Evolutionary conservation across 2,113 vertebrate species (phyloP).

Genomic region (Hippocampus comes): DNA sequence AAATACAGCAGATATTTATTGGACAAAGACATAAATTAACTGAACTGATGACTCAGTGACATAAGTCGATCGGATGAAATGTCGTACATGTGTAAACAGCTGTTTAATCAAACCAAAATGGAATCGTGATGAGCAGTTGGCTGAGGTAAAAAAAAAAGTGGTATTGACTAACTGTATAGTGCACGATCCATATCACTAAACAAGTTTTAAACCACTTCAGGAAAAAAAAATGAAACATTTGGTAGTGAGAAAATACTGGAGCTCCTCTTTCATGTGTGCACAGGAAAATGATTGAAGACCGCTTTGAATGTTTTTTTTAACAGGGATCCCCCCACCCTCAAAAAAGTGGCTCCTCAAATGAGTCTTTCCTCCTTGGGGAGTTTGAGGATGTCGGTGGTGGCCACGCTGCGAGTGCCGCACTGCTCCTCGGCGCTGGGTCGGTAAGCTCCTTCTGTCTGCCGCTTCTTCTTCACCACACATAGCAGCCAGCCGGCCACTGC

Average conservation of each 20-base stretch:
- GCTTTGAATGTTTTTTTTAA: background rate
- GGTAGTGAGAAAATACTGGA: slow-evolving; percentile 51
- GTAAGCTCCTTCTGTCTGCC: slow-evolving; percentile 87
- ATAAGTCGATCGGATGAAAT: slow-evolving; percentile 8
- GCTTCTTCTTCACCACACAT: slow-evolving; percentile 79
- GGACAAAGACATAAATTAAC: slow-evolving; percentile 49
- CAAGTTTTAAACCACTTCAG: slow-evolving; percentile 1
- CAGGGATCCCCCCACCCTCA: background rate
- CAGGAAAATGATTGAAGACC: slow-evolving; percentile 4
- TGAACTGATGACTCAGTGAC: background rate
- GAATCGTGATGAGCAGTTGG: background rate
- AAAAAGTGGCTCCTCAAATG: slow-evolving; percentile 65
- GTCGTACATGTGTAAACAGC: background rate
- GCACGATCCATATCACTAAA: background rate
- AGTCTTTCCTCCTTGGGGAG: slow-evolving; percentile 88
- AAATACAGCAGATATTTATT: slow-evolving; percentile 20
- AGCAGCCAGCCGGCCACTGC: slow-evolving; percentile 65
- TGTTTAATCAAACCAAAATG: background rate
- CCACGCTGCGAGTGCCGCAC: slow-evolving; percentile 69
- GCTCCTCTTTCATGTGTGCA: slow-evolving; percentile 16
- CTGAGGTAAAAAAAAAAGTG: background rate
- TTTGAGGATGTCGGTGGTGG: slow-evolving; percentile 76
- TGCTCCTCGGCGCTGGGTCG: slow-evolving; percentile 85
- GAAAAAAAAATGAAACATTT: slow-evolving; percentile 15
- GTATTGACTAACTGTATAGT: too few species aligned